These are phyloP conservation scores for Dendrophyllia cribrosa DNA, from an alignment of 64 coral and sea anemone species.

Conservation along the genomic window DNA sequence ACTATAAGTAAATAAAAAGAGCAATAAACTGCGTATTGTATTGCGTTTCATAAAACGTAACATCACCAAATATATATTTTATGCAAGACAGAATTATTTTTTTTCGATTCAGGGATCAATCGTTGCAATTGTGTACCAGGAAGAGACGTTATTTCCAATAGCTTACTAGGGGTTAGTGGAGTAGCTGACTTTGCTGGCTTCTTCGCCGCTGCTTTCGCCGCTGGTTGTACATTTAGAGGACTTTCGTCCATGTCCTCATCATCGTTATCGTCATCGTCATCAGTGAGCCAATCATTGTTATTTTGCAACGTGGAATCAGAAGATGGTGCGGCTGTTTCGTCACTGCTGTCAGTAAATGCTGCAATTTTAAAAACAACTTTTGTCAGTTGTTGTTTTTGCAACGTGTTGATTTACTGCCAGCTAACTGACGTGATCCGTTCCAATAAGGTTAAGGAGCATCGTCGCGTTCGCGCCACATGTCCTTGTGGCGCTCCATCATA, in stretches of 20 bases:
- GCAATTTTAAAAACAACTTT: background rate
- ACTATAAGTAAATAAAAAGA: no score
- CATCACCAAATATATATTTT: no score
- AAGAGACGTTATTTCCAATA: background rate
- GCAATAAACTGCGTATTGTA: no score
- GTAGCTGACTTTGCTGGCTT: background rate
- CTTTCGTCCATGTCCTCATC: constrained; percentile 38
- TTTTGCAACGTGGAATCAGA: background rate
- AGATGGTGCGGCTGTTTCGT: constrained; percentile 27
- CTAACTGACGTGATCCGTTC: no score
- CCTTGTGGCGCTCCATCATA: no score
- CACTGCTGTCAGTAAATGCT: constrained; percentile 49
- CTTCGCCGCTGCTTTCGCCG: background rate
- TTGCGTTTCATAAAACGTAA: no score
- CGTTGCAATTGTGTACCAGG: background rate
- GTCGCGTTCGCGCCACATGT: no score
- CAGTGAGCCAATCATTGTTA: constrained; percentile 34
- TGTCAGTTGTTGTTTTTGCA: background rate
- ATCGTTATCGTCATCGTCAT: constrained; percentile 38
- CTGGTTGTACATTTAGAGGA: constrained; percentile 22
- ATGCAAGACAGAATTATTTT: no score
- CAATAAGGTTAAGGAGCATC: no score
- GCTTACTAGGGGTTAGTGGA: constrained; percentile 15
- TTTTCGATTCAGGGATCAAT: no score
- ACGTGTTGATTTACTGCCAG: no score